phyloP scores from a whole-genome alignment of 2,888 invertebrate genomes.

The Rhagium mordax region DNA sequence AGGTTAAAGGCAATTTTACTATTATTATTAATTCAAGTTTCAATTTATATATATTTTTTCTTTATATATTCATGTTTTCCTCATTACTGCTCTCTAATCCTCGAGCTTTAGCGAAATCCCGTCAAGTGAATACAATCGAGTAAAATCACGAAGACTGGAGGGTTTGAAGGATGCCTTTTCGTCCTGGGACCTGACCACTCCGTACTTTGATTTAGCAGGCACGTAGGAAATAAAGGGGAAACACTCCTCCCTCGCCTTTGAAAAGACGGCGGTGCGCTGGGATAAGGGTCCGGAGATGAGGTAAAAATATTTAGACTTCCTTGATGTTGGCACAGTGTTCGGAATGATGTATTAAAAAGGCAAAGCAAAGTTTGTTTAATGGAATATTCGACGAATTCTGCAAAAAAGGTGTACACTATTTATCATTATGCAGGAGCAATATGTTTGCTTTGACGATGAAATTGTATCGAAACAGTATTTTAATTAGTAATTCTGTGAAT shows the following conservation, averaged over 20 bases:
- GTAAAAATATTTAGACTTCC: background rate
- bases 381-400: too few relatives aligned
- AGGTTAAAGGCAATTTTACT: too few relatives aligned
- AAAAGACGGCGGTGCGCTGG: background rate
- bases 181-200: background rate
- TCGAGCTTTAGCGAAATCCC: background rate
- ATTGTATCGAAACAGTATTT: too few relatives aligned
- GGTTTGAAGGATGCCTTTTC: background rate
- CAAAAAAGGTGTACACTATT: too few relatives aligned
- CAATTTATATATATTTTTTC: background rate
- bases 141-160: background rate
- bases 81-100: background rate
- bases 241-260: background rate
- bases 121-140: background rate
- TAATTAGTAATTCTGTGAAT: too few relatives aligned
- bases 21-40: background rate
- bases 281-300: background rate
- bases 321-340: background rate
- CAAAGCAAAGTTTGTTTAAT: too few relatives aligned
- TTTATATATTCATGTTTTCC: background rate
- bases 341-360: background rate
- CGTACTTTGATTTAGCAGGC: slow-evolving; percentile 1
- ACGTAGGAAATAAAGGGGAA: background rate
- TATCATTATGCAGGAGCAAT: too few relatives aligned
- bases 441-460: too few relatives aligned